Evolutionary conservation across 2,113 vertebrate species (phyloP), one percentile per base, ranked within the genome.

Genomic region (Balaenoptera acutorostrata): DNA sequence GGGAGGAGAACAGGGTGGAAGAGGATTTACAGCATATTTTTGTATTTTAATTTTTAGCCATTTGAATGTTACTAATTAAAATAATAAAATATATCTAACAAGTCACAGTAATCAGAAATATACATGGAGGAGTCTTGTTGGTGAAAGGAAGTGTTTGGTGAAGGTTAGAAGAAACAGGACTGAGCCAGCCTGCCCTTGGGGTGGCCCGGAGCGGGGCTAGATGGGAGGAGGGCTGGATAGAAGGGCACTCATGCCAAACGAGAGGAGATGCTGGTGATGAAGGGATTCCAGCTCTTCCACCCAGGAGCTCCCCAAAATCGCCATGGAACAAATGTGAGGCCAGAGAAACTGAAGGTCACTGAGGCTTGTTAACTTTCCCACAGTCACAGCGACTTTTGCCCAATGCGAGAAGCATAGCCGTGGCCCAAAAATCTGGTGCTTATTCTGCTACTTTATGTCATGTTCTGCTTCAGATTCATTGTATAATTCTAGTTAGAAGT

Each of bases 31-130:
- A 83, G 49, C 2, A 25, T 63, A 12, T 77, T 94, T 96, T 80
- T 72, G 12, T 46, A 71, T 63, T 84, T 88, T 81, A 41, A 68
- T 39, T 84, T 93, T 93, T 66, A 68, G 68, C 71, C 8, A 0
- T 64, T 7, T 81, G n/a, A 75, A 46, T 84, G 25, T 68, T 72
- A 64, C 15, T 90, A 96, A 82, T 74, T 49, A 94, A 68, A 95
- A 81, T 71, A 59, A 92, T 46, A 77, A 57, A 87, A 33, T 88
- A 20, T 72, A 61, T 33, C 15, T 71, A 91, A 57, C 29, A 80
- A 72, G 52, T 90, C 80, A 55, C 29, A 90, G 27, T 33, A 80
- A 59, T 29, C 49, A 83, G 84, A 96, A 95, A 59, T 72, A 36
- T 44, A 27, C 41, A 55, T 44, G 52, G 77, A 57, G 31, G 72